Conservation (phyloP, 2,888 invertebrate species). For the Netelia fuscicornis region DNA sequence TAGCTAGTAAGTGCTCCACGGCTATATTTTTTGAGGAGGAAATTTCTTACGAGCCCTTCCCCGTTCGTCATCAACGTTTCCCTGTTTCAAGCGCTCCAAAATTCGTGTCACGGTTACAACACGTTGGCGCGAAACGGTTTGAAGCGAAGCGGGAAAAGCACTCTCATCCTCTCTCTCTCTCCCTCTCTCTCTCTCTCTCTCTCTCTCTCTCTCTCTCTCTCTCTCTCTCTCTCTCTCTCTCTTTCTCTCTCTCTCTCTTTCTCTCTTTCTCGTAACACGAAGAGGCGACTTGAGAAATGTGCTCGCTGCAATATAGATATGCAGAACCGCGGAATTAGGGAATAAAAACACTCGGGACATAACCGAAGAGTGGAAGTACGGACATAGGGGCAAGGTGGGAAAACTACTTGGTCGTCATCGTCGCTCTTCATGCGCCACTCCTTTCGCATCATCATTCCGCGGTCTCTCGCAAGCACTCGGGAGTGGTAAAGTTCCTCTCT, state of each 20-base stretch:
- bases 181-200: no score
- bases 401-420: constrained; percentile 18
- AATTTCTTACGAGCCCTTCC: neutral
- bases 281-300: constrained; percentile 19
- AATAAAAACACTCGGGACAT: constrained; percentile 44
- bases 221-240: no score
- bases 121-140: constrained; percentile 1
- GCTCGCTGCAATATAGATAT: neutral
- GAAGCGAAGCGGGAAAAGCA: constrained; percentile 19
- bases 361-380: constrained; percentile 9
- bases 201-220: no score
- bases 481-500: constrained; percentile 1
- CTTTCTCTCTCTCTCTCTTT: no score
- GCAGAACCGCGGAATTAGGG: constrained; percentile 23
- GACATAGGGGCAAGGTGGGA: neutral
- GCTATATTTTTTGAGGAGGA: no score
- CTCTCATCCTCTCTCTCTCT: neutral
- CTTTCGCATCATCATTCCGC: neutral
- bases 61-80: neutral
- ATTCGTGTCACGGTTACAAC: neutral
- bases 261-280: neutral
- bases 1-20: no score
- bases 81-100: constrained; percentile 1
- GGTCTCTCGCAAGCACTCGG: constrained; percentile 7
- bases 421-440: neutral